Evolutionary conservation across 2,888 invertebrate species (phyloP).

Genomic region (Allolobophora icterica): DNA sequence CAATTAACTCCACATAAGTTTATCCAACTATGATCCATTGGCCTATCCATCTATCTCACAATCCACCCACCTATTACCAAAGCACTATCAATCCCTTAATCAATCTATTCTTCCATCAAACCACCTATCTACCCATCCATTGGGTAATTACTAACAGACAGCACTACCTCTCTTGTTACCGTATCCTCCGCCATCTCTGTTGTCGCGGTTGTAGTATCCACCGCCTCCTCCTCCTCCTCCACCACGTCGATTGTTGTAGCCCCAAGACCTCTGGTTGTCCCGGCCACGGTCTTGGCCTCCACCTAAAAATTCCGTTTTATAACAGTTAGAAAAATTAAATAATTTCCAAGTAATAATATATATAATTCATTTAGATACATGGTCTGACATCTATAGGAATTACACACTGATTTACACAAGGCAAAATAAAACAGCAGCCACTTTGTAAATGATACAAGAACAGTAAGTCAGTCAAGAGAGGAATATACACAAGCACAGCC

Average conservation of each 20-base stretch:
- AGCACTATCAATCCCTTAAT: too few species aligned
- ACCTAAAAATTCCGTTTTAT: neutral
- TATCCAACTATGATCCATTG: too few species aligned
- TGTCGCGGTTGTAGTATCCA: constrained; percentile 29
- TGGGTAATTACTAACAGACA: neutral
- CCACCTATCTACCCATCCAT: too few species aligned
- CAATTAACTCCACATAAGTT: too few species aligned
- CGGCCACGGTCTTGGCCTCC: constrained; percentile 32
- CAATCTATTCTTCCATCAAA: too few species aligned
- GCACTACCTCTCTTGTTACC: constrained; percentile 37
- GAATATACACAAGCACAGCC: neutral
- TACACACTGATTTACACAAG: neutral
- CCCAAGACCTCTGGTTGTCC: constrained; percentile 45
- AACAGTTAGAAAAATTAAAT: neutral
- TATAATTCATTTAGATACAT: neutral
- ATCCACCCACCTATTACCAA: too few species aligned
- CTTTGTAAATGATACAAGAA: too few species aligned
- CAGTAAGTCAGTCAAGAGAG: too few species aligned
- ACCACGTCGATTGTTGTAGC: constrained; percentile 27
- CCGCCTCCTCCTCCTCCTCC: constrained; percentile 40
- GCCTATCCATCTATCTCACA: too few species aligned
- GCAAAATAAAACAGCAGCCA: neutral
- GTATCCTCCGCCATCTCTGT: constrained; percentile 38
- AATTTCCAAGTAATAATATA: neutral
- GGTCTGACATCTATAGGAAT: neutral